These are phyloP conservation scores for Acromyrmex charruanus DNA, from an alignment of 1,140 invertebrate genomes.

Conservation along the genomic window DNA sequence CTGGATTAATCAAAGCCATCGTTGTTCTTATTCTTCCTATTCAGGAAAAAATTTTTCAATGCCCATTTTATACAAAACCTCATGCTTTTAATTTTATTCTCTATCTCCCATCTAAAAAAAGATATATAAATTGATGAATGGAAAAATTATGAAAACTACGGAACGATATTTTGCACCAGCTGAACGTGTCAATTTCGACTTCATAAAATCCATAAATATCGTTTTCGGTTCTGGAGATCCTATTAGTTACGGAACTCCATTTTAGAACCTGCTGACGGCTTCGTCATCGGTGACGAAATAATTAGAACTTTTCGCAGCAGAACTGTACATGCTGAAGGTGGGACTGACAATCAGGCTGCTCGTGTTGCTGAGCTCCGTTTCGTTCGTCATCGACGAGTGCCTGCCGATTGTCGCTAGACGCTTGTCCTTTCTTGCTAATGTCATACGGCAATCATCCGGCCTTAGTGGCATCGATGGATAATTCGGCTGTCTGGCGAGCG, in stretches of 20 bases:
- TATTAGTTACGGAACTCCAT: neutral
- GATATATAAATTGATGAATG: neutral
- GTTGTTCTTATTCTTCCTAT: neutral
- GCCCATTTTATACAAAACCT: neutral
- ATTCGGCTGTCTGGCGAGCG: slow-evolving; percentile 83
- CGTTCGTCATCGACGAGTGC: slow-evolving; percentile 79
- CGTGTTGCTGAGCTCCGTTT: slow-evolving; percentile 77
- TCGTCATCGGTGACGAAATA: slow-evolving; percentile 85
- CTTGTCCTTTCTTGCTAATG: slow-evolving; percentile 80
- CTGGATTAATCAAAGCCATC: neutral
- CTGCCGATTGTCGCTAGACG: slow-evolving; percentile 76
- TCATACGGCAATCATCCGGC: slow-evolving; percentile 83
- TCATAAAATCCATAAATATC: neutral
- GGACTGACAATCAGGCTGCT: slow-evolving; percentile 80
- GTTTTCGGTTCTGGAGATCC: neutral
- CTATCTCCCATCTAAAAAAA: neutral
- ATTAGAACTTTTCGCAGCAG: slow-evolving; percentile 81
- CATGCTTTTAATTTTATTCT: neutral
- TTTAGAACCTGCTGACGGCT: slow-evolving; percentile 84
- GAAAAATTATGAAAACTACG: neutral
- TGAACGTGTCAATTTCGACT: neutral
- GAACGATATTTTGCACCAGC: neutral
- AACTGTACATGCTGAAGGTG: slow-evolving; percentile 84
- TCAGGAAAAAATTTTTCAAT: neutral
- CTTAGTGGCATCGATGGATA: slow-evolving; percentile 85